Evolutionary conservation across 2,113 vertebrate genomes (phyloP).

Genomic region (Hypomesus transpacificus): DNA sequence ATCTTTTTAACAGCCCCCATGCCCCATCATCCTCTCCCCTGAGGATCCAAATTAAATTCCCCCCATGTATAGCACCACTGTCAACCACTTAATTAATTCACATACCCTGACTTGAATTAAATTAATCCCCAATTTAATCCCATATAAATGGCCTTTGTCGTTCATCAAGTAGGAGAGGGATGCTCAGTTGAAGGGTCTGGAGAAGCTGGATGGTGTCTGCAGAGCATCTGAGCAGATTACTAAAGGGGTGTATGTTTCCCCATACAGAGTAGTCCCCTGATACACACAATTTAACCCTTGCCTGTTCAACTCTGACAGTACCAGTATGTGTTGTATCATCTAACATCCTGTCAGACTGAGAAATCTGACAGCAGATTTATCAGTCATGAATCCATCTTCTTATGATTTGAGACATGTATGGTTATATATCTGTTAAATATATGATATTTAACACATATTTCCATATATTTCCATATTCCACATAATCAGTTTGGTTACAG

Average conservation of each 20-base stretch:
- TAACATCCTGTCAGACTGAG: constrained; percentile 84
- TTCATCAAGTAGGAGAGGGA: constrained; percentile 66
- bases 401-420: too few species aligned
- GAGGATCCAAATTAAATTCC: constrained; percentile 70
- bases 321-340: constrained; percentile 75
- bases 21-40: constrained; percentile 49
- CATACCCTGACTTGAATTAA: constrained; percentile 70
- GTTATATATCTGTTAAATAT: too few species aligned
- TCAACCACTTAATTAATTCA: constrained; percentile 69
- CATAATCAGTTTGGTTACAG: constrained; percentile 22
- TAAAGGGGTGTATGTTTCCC: constrained; percentile 51
- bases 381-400: constrained; percentile 66
- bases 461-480: too few species aligned
- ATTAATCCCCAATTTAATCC: constrained; percentile 75
- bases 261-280: constrained; percentile 72
- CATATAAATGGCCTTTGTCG: constrained; percentile 67
- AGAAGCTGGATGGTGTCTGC: constrained; percentile 63
- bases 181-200: constrained; percentile 59
- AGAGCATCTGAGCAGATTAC: constrained; percentile 68
- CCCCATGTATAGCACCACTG: constrained; percentile 60
- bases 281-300: constrained; percentile 80
- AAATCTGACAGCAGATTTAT: constrained; percentile 74
- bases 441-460: too few species aligned
- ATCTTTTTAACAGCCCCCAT: constrained; percentile 39
- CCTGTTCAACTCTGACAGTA: constrained; percentile 77